These are phyloP conservation scores for Dendronephthya gigantea DNA, from an alignment of 64 coral and sea anemone genomes.

Conservation along the genomic window DNA sequence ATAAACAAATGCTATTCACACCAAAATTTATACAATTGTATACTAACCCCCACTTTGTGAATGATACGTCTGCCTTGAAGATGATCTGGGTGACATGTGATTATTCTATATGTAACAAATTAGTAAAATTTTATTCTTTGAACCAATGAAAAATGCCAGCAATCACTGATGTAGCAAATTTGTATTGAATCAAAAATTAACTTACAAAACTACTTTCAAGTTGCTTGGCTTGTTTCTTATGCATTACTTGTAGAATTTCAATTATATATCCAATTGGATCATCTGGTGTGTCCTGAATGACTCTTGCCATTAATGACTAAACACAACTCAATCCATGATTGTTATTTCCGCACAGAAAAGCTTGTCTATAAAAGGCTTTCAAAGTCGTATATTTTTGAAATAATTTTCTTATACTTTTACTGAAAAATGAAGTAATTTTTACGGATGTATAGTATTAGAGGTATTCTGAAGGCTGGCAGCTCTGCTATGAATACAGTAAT, in stretches of 20 bases:
- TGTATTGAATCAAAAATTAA: background rate
- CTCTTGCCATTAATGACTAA: slow-evolving; percentile 6
- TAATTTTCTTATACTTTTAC: no score
- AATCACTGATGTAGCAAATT: background rate
- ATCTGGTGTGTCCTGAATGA: background rate
- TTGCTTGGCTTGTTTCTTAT: background rate
- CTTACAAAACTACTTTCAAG: background rate
- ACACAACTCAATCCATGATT: background rate
- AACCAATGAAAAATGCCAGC: background rate
- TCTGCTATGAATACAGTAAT: no score
- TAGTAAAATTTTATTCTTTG: background rate
- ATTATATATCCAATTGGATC: slow-evolving; percentile 17
- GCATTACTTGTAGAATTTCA: background rate
- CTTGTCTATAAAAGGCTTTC: no score
- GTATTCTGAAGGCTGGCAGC: no score
- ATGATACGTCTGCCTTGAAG: background rate
- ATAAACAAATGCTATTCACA: no score
- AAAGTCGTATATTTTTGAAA: no score
- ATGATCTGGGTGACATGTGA: background rate
- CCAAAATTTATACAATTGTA: no score
- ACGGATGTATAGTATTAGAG: no score
- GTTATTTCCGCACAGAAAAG: no score
- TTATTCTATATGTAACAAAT: background rate
- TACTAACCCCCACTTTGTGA: background rate
- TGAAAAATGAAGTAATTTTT: no score